Conservation (phyloP, 1,140 invertebrate genomes). For the Psilanteris sp. region DNA sequence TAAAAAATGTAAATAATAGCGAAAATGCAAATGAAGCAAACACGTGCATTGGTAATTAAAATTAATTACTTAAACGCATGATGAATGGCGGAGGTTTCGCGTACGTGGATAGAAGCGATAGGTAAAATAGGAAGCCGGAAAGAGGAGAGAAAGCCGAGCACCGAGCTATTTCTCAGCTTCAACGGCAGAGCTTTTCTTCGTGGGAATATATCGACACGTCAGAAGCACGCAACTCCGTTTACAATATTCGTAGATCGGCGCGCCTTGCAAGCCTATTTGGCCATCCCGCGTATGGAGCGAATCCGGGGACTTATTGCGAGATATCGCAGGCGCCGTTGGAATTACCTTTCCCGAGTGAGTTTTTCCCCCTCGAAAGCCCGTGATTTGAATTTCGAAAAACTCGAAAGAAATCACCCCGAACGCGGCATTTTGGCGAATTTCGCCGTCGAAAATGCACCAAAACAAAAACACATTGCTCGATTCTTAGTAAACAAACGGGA, state of each 20-base stretch:
- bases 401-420: too few species aligned
- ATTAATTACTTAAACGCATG: slow-evolving; percentile 53
- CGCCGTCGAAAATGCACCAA: too few species aligned
- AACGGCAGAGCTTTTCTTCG: slow-evolving; percentile 78
- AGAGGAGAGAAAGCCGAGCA: slow-evolving; percentile 51
- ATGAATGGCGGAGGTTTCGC: slow-evolving; percentile 23
- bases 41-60: slow-evolving; percentile 27
- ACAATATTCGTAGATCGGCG: slow-evolving; percentile 71
- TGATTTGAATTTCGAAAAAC: slow-evolving; percentile 17
- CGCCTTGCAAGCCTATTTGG: slow-evolving; percentile 63
- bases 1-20: slow-evolving; percentile 23
- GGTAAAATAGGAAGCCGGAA: slow-evolving; percentile 41
- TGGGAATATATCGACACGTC: slow-evolving; percentile 79
- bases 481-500: too few species aligned
- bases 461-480: too few species aligned
- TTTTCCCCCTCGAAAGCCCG: slow-evolving; percentile 10
- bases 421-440: too few species aligned
- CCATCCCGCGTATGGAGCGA: slow-evolving; percentile 56
- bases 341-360: slow-evolving; percentile 26
- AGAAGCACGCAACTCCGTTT: slow-evolving; percentile 75
- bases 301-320: slow-evolving; percentile 38
- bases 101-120: slow-evolving; percentile 12
- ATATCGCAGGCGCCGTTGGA: slow-evolving; percentile 35
- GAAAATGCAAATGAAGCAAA: slow-evolving; percentile 1
- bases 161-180: slow-evolving; percentile 79